A percentile compares a stretch with the other conserved stretches of the same genome.
Conservation (phyloP, 2,113 vertebrate species). For the Narcine bancroftii region DNA sequence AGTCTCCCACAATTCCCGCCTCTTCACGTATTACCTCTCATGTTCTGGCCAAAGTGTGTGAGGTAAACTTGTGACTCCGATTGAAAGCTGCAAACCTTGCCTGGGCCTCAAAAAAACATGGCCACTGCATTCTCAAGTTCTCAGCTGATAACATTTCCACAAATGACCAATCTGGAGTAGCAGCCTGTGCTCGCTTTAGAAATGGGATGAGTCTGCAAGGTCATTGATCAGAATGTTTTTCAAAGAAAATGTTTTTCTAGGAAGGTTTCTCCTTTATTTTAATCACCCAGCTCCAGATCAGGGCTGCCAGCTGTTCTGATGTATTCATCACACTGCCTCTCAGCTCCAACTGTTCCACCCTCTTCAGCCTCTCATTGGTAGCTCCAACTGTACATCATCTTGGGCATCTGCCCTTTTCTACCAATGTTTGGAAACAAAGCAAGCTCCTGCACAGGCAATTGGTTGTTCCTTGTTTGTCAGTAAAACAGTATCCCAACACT, state of each 20-base stretch:
- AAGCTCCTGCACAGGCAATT: not conserved
- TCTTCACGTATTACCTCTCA: not conserved
- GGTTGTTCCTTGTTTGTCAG: not conserved
- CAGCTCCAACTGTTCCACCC: not conserved
- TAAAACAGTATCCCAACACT: not conserved
- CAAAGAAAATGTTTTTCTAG: too few species aligned
- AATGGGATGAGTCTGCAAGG: not conserved
- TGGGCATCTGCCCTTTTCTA: not conserved
- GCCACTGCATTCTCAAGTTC: not conserved
- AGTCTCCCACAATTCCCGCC: too few species aligned
- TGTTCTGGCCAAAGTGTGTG: not conserved
- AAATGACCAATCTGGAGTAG: not conserved
- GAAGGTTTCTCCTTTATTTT: not conserved
- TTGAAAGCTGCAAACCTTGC: slow-evolving; percentile 11
- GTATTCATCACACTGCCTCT: not conserved
- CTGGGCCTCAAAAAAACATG: not conserved
- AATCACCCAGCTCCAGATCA: not conserved
- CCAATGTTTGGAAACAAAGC: not conserved
- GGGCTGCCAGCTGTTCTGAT: not conserved
- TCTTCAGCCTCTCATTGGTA: not conserved
- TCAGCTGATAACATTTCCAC: not conserved
- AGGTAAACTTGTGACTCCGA: not conserved
- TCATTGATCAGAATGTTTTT: not conserved
- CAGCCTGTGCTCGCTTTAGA: not conserved
- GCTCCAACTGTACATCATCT: not conserved